phyloP scores from a whole-genome alignment of 2,113 vertebrate genomes.

The Thinocorus orbignyianus region DNA sequence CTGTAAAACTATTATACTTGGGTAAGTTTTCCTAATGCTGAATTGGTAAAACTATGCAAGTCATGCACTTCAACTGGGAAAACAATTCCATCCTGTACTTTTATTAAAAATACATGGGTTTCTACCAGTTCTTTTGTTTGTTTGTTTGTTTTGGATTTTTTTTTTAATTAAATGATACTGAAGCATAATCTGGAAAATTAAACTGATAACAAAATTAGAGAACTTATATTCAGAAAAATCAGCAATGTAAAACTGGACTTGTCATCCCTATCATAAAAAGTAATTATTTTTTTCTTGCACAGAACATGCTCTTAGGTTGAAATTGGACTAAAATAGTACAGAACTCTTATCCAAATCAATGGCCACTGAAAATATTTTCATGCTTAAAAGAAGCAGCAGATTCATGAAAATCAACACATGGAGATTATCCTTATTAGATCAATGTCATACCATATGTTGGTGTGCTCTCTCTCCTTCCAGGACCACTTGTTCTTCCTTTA shows the following conservation, averaged over 20 bases:
- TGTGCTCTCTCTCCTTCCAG: conserved; percentile 90
- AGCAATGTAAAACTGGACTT: neutral
- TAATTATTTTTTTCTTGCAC: neutral
- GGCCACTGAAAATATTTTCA: neutral
- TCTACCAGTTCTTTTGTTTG: neutral
- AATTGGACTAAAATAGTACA: neutral
- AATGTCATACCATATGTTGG: conserved; percentile 89
- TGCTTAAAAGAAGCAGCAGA: neutral
- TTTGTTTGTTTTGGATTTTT: neutral
- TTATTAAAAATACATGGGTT: neutral
- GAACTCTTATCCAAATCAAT: neutral
- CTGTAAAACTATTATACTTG: neutral
- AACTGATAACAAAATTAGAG: neutral
- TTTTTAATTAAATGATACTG: neutral
- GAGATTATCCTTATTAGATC: conserved; percentile 3
- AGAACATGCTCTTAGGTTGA: neutral
- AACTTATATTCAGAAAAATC: neutral
- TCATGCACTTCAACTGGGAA: neutral
- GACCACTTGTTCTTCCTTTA: conserved; percentile 89
- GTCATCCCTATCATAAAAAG: neutral
- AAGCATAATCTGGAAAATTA: neutral
- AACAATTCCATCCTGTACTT: neutral
- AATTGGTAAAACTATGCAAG: neutral
- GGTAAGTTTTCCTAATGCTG: neutral
- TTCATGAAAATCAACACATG: neutral